Evolutionary conservation across 2,797 vertebrate species (phyloP).

Genomic region (Lagodon rhomboides): DNA sequence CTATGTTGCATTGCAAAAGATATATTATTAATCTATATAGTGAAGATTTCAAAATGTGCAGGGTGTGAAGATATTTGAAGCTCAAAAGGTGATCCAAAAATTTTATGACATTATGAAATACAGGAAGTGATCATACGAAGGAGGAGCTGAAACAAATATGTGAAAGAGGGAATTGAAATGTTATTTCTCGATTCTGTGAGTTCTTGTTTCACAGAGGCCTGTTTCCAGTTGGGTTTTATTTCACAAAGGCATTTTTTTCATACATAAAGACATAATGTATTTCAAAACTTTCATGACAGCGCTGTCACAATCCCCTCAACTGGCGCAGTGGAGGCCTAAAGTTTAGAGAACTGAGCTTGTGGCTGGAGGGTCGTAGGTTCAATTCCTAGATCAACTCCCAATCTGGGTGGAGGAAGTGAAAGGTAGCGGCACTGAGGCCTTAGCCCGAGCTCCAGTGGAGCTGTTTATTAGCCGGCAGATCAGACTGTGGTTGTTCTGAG

Average conservation of each 20-base stretch:
- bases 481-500: no score
- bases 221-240: neutral
- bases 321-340: no score
- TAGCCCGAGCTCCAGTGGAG: no score
- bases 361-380: no score
- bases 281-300: neutral
- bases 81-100: no score
- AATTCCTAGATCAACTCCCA: no score
- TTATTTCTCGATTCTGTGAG: neutral
- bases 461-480: no score
- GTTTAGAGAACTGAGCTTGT: no score
- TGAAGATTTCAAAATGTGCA: neutral
- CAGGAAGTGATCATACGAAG: neutral
- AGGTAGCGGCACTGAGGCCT: no score
- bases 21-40: neutral
- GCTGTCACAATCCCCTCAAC: neutral
- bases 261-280: neutral
- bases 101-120: no score
- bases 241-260: neutral
- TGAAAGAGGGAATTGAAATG: neutral
- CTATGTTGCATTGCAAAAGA: neutral
- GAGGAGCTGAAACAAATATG: neutral
- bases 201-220: neutral
- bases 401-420: no score
- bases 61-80: neutral